Conservation (phyloP, 64 coral and sea anemone genomes). For the Actinia equina region DNA sequence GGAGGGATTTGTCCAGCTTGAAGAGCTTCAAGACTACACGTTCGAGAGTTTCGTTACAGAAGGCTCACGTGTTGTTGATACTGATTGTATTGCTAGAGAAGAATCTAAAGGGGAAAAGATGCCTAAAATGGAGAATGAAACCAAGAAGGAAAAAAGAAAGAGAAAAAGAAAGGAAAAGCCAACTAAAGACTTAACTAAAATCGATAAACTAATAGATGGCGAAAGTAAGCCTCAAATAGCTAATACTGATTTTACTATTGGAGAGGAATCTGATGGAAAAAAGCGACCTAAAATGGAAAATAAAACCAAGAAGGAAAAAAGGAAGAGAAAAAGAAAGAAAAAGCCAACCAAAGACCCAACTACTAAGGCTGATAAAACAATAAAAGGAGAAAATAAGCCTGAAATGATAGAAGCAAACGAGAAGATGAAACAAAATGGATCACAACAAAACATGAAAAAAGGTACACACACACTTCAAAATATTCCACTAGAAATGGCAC, state of each 20-base stretch:
- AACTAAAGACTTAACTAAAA: not conserved
- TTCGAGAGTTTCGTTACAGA: slow-evolving; percentile 42
- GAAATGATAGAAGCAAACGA: no score
- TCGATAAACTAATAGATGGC: not conserved
- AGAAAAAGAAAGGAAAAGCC: not conserved
- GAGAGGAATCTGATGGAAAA: no score
- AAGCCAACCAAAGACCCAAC: no score
- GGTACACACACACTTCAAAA: no score
- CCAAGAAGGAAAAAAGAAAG: slow-evolving; percentile 23
- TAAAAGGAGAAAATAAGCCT: no score
- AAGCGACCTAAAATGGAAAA: not conserved
- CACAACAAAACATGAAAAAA: no score
- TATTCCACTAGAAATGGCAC: no score
- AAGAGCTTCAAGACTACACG: slow-evolving; percentile 63
- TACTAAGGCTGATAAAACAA: no score
- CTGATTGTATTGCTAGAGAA: not conserved
- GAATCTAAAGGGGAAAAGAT: not conserved
- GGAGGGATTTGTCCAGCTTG: slow-evolving; percentile 93
- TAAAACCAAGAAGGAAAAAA: not conserved
- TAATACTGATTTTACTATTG: not conserved
- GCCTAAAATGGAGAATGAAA: slow-evolving; percentile 38
- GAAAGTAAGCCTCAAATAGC: not conserved
- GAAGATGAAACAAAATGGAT: no score
- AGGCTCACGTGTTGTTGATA: not conserved
- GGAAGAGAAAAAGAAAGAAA: no score